Conservation (phyloP, 2,113 vertebrate species). For the Anolis carolinensis region DNA sequence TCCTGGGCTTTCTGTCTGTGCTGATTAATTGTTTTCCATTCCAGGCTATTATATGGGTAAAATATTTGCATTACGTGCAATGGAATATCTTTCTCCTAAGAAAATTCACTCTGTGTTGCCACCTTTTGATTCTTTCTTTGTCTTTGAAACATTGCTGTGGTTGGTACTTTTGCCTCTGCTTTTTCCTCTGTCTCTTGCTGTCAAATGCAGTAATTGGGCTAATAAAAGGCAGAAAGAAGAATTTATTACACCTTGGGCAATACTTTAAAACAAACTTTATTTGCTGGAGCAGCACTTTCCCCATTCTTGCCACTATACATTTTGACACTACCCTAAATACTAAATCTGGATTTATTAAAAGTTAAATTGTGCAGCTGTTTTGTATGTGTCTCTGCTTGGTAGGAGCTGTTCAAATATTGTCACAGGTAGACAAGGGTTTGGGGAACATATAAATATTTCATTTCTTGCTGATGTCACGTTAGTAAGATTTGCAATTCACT, state of each 20-base stretch:
- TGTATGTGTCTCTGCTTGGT: conserved; percentile 45
- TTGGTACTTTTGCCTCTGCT: conserved; percentile 50
- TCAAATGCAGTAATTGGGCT: conserved; percentile 73
- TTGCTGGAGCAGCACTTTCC: conserved; percentile 76
- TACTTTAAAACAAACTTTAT: conserved; percentile 79
- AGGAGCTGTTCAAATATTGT: conserved; percentile 56
- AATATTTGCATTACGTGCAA: conserved; percentile 58
- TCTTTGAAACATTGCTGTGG: conserved; percentile 48
- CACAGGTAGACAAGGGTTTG: conserved; percentile 32
- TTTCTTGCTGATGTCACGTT: conserved; percentile 9
- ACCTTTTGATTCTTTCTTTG: conserved; percentile 22
- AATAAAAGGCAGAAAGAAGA: conserved; percentile 77
- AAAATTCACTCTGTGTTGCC: conserved; percentile 34
- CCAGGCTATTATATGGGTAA: conserved; percentile 52
- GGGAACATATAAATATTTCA: conserved; percentile 46
- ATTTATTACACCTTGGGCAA: conserved; percentile 76
- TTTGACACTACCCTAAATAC: conserved; percentile 76
- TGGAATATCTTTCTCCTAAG: conserved; percentile 49
- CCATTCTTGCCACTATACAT: conserved; percentile 62
- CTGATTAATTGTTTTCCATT: conserved; percentile 62
- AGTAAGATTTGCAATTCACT: neutral
- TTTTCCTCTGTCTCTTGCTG: conserved; percentile 54
- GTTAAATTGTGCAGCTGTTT: conserved; percentile 66
- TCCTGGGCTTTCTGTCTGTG: conserved; percentile 42
- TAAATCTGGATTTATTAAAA: conserved; percentile 73